Evolutionary conservation across 2,888 invertebrate genomes (phyloP).

Genomic region (Agrilus cyanescens): DNA sequence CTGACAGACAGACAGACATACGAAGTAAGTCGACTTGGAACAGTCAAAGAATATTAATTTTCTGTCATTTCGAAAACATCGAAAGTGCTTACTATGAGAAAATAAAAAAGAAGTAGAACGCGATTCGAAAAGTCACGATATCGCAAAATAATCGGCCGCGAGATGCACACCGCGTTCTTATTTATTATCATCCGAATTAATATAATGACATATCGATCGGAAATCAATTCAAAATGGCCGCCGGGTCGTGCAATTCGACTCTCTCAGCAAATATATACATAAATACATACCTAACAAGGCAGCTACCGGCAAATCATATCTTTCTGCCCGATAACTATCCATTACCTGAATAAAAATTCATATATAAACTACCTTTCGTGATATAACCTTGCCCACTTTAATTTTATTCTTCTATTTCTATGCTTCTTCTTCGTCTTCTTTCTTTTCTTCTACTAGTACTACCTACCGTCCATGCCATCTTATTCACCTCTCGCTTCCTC

Average conservation of each 20-base stretch:
- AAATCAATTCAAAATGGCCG: conserved; percentile 31
- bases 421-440: neutral
- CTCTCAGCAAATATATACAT: conserved; percentile 28
- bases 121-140: conserved; percentile 13
- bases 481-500: too few species aligned
- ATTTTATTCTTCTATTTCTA: conserved; percentile 7
- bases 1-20: too few species aligned
- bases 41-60: conserved; percentile 16
- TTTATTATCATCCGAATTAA: conserved; percentile 27
- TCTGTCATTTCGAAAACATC: conserved; percentile 16
- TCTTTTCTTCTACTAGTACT: neutral
- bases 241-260: conserved; percentile 26
- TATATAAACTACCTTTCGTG: conserved; percentile 28
- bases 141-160: too few species aligned
- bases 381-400: conserved; percentile 21
- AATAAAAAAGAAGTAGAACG: neutral
- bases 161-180: too few species aligned
- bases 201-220: conserved; percentile 33
- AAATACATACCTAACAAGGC: conserved; percentile 28
- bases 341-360: conserved; percentile 27
- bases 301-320: conserved; percentile 30
- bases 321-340: conserved; percentile 22
- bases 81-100: conserved; percentile 16
- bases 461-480: too few species aligned
- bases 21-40: too few species aligned